A percentile compares a stretch with the other conserved stretches of the same genome.
Conservation (phyloP, 2,113 vertebrate species). For the Corythaeola cristata region DNA sequence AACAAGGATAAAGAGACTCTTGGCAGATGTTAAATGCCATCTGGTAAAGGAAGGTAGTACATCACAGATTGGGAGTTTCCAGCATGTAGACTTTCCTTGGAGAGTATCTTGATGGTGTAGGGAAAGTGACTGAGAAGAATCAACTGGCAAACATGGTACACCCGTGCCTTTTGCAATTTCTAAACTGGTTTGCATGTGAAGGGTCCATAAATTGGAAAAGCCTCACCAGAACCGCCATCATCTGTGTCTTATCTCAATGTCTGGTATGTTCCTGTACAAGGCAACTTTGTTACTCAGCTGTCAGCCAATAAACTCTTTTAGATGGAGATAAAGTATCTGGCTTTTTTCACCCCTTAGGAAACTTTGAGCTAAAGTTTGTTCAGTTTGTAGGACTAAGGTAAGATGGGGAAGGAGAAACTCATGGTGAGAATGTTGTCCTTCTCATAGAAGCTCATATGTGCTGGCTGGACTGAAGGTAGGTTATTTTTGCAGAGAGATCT, state of each 20-base stretch:
- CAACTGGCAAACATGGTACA: background rate
- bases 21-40: background rate
- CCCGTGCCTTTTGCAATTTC: background rate
- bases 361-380: background rate
- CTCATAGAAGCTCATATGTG: background rate
- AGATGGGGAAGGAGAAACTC: background rate
- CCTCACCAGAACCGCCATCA: background rate
- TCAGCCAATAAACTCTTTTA: background rate
- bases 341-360: rapidly evolving
- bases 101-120: background rate
- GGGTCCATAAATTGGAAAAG: background rate
- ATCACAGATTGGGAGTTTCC: background rate
- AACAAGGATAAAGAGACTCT: background rate
- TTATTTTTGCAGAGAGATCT: background rate
- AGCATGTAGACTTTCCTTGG: background rate
- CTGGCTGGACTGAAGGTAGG: background rate
- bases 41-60: background rate
- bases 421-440: background rate
- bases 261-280: background rate
- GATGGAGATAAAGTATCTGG: background rate
- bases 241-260: background rate
- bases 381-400: background rate
- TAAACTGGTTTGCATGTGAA: background rate
- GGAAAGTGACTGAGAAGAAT: background rate
- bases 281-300: background rate